Evolutionary conservation across 1,140 invertebrate genomes (phyloP).

Genomic region (Drosophila littoralis): DNA sequence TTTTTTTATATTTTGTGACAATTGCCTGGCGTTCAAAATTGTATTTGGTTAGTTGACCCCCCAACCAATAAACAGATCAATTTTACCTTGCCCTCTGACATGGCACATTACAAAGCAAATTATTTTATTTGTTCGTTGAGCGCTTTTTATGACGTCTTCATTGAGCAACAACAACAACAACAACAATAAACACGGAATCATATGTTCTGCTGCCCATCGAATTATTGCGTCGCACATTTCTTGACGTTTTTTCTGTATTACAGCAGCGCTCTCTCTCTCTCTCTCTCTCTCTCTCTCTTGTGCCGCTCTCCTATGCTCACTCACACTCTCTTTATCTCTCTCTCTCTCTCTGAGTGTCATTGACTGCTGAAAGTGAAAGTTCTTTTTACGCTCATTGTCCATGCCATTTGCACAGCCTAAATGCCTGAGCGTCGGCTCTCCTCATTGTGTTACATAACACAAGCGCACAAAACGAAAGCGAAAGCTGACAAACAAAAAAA

Average conservation of each 20-base stretch:
- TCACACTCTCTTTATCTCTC: conserved; percentile 11
- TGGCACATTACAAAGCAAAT: conserved; percentile 52
- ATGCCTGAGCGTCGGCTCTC: conserved; percentile 24
- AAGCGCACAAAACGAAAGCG: conserved; percentile 30
- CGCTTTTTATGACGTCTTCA: conserved; percentile 50
- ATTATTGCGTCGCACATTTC: conserved; percentile 57
- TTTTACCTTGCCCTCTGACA: conserved; percentile 36
- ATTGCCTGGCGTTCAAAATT: conserved; percentile 44
- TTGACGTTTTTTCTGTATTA: conserved; percentile 56
- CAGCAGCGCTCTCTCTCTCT: conserved; percentile 2
- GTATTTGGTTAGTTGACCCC: conserved; percentile 11
- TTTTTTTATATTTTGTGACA: conserved; percentile 42
- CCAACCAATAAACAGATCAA: conserved; percentile 60
- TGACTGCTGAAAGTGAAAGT: conserved; percentile 81
- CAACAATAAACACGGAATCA: conserved; percentile 48
- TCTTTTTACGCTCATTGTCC: conserved; percentile 61
- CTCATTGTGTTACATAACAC: conserved; percentile 67
- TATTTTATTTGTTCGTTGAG: conserved; percentile 61
- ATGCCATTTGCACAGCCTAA: conserved; percentile 72
- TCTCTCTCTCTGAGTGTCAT: conserved; percentile 50
- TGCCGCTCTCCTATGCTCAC: not conserved
- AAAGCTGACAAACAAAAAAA: conserved; percentile 9
- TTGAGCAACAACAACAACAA: conserved; percentile 33
- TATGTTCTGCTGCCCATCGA: conserved; percentile 65
- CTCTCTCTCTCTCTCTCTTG: not conserved